Evolutionary conservation across 2,888 invertebrate species (phyloP), one percentile per base, ranked within the genome.

Genomic region (Salpingus planirostris): DNA sequence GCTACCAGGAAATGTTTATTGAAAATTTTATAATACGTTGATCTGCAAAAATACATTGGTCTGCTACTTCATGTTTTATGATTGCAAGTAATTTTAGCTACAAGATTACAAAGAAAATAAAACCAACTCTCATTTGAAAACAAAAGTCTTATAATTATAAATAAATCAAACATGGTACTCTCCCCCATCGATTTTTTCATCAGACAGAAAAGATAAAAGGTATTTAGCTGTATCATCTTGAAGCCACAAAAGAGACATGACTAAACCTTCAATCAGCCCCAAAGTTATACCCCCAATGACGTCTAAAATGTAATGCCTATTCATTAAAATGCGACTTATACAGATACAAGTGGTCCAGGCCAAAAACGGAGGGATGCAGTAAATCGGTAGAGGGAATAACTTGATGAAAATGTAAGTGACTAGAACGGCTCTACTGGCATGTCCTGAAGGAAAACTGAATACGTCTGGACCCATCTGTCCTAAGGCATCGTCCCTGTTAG

Each of bases 371-470:
- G 77, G 73, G 40, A 72, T 66, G 42, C 74, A 73, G 29, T 82
- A 47, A 10, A 57, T 41, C 1, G 76, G 67, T 2, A 83, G 47
- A 0, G 82, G 78, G 60, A 74, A 73, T 12, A 83, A 52, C 39
- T 70, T 66, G 3, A 75, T 69, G 42, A 91, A 80, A 56, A 87
- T 83, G 36, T 78, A 76, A 2, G 80, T 69, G 12, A 95, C 68
- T 58, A 85, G 75, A 3, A 81, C 73, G 1, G 89, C 78, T 46
- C 96, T 68, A 13, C 93, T 90, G 1, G 90, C 80, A 62, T 97
- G 96, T 0, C 95, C 95, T 0, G 95, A 96, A 7, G 96, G 97
- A 60, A 97, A 97, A 27, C 83, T 79, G 60, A 80, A 96, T 52
- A 89, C 83, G 62, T 93, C 93, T 0, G 91, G 84, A 0, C 89